Conservation (phyloP, 2,888 invertebrate species). For the Shargacucullia verbasci region DNA sequence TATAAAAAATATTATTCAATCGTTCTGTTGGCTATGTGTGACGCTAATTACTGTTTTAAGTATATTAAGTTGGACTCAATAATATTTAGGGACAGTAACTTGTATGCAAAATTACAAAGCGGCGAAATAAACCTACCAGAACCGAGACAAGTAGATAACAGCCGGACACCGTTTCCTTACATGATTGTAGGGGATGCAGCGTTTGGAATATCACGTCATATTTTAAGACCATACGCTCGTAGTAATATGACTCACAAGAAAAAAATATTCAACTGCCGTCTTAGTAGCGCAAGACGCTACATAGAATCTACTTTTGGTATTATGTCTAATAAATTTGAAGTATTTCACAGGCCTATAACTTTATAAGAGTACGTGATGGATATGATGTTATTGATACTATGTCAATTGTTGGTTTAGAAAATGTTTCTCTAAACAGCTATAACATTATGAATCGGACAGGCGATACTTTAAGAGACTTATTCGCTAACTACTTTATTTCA, state of each 20-base stretch:
- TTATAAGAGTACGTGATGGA: conserved; percentile 29
- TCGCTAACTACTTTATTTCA: no score
- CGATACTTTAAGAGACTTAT: no score
- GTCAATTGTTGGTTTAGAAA: no score
- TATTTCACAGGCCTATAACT: conserved; percentile 37
- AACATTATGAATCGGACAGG: no score
- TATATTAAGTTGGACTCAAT: conserved; percentile 38
- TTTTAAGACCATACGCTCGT: conserved; percentile 38
- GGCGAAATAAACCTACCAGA: conserved; percentile 39
- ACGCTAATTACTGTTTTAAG: conserved; percentile 36
- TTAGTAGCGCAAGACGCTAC: conserved; percentile 34
- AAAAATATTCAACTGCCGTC: conserved; percentile 34
- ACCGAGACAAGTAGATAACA: conserved; percentile 35
- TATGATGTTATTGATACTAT: neutral
- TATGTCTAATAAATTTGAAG: conserved; percentile 34
- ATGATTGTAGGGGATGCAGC: conserved; percentile 38
- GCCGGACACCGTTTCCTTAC: conserved; percentile 30
- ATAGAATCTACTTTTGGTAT: conserved; percentile 35
- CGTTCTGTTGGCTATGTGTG: conserved; percentile 40
- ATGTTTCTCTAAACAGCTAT: no score
- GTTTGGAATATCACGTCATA: conserved; percentile 37
- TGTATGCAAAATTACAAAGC: conserved; percentile 39
- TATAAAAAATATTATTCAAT: conserved; percentile 39
- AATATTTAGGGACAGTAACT: conserved; percentile 36
- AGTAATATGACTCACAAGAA: conserved; percentile 38